Evolutionary conservation across 2,797 vertebrate genomes (phyloP).

Genomic region (Ispidina picta): DNA sequence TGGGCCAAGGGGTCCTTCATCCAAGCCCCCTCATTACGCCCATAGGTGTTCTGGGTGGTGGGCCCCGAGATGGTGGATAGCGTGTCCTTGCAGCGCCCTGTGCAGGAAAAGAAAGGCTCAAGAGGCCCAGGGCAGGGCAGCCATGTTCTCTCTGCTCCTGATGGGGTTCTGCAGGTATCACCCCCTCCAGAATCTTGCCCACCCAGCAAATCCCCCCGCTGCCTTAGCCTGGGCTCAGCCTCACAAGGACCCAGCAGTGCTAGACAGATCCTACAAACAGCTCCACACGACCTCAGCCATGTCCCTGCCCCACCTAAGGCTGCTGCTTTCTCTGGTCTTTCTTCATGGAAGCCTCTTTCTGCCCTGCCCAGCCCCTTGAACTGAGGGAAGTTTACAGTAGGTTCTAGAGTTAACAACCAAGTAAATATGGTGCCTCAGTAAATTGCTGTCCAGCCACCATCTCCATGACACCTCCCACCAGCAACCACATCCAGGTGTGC

Average conservation of each 20-base stretch:
- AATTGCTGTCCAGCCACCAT: background rate
- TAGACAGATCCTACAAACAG: background rate
- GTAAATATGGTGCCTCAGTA: background rate
- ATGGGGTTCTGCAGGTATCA: background rate
- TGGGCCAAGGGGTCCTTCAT: conserved; percentile 96
- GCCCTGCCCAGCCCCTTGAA: background rate
- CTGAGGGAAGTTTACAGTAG: background rate
- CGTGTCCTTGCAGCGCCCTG: conserved; percentile 94
- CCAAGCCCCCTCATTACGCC: conserved; percentile 94
- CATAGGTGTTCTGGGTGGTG: conserved; percentile 91
- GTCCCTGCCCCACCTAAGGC: background rate
- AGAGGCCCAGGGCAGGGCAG: background rate
- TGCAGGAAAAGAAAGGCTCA: background rate
- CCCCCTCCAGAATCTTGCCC: background rate
- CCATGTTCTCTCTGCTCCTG: background rate
- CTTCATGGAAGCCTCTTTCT: background rate
- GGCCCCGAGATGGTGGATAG: conserved; percentile 93
- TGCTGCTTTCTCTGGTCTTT: background rate
- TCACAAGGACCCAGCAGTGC: background rate
- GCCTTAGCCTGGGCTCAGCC: background rate
- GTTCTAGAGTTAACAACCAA: background rate
- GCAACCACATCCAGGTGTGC: background rate
- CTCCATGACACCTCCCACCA: background rate
- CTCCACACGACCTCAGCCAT: background rate
- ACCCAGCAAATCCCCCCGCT: background rate